Percentiles rank a stretch among this genome's conserved stretches.
Conservation (phyloP, 2,797 vertebrate genomes). For the Notolabrus celidotus region DNA sequence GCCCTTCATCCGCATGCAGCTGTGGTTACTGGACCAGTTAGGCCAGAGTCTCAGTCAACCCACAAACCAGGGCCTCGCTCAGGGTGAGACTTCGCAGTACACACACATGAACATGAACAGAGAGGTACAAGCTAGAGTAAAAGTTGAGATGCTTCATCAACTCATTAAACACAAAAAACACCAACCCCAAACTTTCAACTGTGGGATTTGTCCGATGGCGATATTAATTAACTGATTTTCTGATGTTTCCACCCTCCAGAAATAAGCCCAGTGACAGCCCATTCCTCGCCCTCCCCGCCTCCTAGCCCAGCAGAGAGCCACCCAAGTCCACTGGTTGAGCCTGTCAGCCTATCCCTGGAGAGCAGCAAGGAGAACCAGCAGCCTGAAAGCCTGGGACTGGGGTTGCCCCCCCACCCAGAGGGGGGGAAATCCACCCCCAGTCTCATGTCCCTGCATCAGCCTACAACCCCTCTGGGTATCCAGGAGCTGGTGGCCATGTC, state of each 20-base stretch:
- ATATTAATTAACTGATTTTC: slow-evolving; percentile 1
- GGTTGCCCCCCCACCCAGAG: slow-evolving; percentile 72
- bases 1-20: slow-evolving; percentile 99
- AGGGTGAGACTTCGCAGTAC: slow-evolving; percentile 67
- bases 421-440: slow-evolving; percentile 84
- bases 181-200: no score
- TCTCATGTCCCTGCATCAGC: slow-evolving; percentile 76
- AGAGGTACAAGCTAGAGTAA: no score
- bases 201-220: no score
- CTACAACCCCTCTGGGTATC: slow-evolving; percentile 90
- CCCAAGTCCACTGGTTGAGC: slow-evolving; percentile 89
- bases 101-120: background rate
- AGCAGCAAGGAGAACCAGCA: slow-evolving; percentile 99
- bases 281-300: slow-evolving; percentile 92
- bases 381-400: slow-evolving; percentile 85
- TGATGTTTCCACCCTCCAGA: slow-evolving; percentile 64
- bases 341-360: slow-evolving; percentile 89
- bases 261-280: slow-evolving; percentile 88
- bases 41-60: slow-evolving; percentile 89
- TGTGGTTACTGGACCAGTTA: slow-evolving; percentile 96
- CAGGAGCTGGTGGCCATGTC: slow-evolving; percentile 98
- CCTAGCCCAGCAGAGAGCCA: slow-evolving; percentile 89
- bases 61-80: slow-evolving; percentile 75
- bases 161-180: no score
- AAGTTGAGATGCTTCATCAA: no score